These are phyloP conservation scores for Dugesia japonica DNA, from an alignment of 2,888 invertebrate genomes.

Conservation along the genomic window DNA sequence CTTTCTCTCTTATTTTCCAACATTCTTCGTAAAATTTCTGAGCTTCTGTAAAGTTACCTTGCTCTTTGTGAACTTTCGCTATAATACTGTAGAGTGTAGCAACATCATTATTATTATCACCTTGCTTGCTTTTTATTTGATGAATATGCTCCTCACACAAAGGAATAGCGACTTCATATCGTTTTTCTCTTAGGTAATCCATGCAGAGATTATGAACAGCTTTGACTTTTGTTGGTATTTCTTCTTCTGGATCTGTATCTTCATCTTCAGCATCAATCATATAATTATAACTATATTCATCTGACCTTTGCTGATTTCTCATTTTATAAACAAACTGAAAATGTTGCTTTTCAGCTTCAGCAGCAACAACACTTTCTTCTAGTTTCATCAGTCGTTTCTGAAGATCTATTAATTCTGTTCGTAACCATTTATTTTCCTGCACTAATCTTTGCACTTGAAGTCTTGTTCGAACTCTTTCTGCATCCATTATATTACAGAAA, in stretches of 20 bases:
- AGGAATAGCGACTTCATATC: conserved; percentile 26
- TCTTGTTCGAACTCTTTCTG: not conserved
- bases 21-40: not conserved
- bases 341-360: conserved; percentile 24
- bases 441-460: not conserved
- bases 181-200: not conserved
- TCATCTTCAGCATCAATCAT: conserved; percentile 5
- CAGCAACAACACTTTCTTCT: not conserved
- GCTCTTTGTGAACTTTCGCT: not conserved
- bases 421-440: conserved; percentile 24
- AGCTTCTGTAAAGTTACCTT: not conserved
- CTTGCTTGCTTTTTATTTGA: conserved; percentile 1
- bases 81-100: conserved; percentile 14
- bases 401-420: conserved; percentile 11
- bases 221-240: not conserved
- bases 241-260: conserved; percentile 5
- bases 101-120: not conserved
- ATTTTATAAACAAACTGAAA: conserved; percentile 25
- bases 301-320: not conserved
- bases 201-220: not conserved
- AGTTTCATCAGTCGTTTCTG: conserved; percentile 9
- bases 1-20: not conserved
- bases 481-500: not conserved
- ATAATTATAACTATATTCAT: not conserved
- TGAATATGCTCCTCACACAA: conserved; percentile 5